Conservation (phyloP, 2,797 vertebrate species). For the Manis crassicaudata region DNA sequence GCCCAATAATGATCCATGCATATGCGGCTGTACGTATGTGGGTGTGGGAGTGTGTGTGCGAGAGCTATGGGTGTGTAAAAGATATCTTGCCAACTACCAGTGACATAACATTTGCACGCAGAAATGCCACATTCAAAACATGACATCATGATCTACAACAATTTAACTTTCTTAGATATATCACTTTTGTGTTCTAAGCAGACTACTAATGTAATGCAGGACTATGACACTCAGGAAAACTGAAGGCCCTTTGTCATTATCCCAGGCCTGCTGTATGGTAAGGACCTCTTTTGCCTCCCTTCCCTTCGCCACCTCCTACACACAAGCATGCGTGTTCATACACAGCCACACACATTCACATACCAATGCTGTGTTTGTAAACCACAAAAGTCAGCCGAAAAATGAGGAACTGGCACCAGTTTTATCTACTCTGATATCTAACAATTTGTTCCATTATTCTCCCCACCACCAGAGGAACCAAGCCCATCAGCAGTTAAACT, state of each 20-base stretch:
- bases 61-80: not conserved
- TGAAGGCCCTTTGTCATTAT: not conserved
- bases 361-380: not conserved
- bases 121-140: not conserved
- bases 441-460: not conserved
- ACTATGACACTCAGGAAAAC: not conserved
- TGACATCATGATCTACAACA: not conserved
- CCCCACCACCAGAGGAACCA: not conserved
- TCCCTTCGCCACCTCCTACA: not conserved
- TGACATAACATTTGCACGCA: not conserved
- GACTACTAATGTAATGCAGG: not conserved
- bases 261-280: not conserved
- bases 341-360: not conserved
- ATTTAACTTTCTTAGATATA: not conserved
- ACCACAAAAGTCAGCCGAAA: not conserved
- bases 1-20: not conserved
- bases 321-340: not conserved
- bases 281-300: not conserved
- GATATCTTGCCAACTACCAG: not conserved
- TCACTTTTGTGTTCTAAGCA: constrained; percentile 20
- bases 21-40: not conserved
- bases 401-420: not conserved
- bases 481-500: constrained; percentile 37
- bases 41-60: no score
- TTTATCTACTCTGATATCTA: constrained; percentile 9